Percentiles rank a stretch among this genome's conserved stretches.
These are phyloP conservation scores for Cuculus canorus DNA, from an alignment of 2,797 vertebrate genomes.

Conservation along the genomic window DNA sequence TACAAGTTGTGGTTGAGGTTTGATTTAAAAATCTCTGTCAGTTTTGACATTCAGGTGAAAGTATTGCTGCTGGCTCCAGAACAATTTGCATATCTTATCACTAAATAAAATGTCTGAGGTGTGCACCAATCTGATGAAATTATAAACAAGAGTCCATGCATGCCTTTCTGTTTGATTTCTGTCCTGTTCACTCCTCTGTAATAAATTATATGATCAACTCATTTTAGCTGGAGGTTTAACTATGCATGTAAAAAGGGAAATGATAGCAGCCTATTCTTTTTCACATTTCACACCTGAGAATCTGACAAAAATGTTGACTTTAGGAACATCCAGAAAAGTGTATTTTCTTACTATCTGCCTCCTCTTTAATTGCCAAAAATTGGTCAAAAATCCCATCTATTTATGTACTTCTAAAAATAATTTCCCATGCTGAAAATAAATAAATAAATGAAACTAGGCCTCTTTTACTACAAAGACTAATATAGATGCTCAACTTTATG, in stretches of 20 bases:
- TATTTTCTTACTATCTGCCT: neutral
- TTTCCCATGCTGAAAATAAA: neutral
- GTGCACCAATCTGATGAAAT: constrained; percentile 72
- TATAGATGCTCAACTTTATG: constrained; percentile 31
- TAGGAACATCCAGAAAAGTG: neutral
- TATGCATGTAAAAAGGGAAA: constrained; percentile 65
- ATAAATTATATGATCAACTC: constrained; percentile 70
- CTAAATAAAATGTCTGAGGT: constrained; percentile 71
- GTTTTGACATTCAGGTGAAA: constrained; percentile 76
- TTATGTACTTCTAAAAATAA: neutral
- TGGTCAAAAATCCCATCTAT: neutral
- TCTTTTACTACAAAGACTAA: constrained; percentile 23
- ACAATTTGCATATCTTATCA: constrained; percentile 74
- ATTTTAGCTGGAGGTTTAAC: constrained; percentile 65
- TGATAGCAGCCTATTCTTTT: constrained; percentile 60
- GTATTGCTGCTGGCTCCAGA: constrained; percentile 67
- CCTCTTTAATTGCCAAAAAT: neutral
- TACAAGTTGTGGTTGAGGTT: constrained; percentile 47
- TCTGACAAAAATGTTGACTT: constrained; percentile 24
- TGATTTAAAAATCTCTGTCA: constrained; percentile 73
- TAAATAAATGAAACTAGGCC: neutral
- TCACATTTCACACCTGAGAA: constrained; percentile 15
- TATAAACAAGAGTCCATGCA: constrained; percentile 72
- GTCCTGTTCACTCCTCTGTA: constrained; percentile 58
- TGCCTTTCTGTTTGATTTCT: constrained; percentile 62